Evolutionary conservation across 2,113 vertebrate species (phyloP), one percentile per base, ranked within the genome.

Genomic region (Pholis gunnellus): DNA sequence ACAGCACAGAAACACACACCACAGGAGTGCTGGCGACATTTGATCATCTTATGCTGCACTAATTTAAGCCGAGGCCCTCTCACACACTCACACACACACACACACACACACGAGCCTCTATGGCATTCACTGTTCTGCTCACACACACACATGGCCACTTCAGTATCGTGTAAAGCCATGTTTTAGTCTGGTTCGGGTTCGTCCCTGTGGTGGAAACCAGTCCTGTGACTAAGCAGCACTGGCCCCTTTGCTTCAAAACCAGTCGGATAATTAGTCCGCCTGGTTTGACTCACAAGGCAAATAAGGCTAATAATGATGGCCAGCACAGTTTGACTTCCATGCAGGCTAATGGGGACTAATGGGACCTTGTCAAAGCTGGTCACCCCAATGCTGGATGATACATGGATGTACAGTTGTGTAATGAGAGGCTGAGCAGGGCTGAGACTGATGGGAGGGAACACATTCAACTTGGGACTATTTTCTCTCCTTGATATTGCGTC

Each of bases 11-110:
- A 44, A 67, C 27, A 59, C 78, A 74, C 75, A 44, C 65, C 63
- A 48, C 80, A 72, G 60, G 80, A 69, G 60, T 1, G 46, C 79
- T 78, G 74, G 79, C 6, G 56, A 88, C 84, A 91, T 84, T 46
- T 77, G 87, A 89, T 88, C 88, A 73, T 87, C 87, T 88, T 76
- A 65, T 84, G 44, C 78, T 44, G 84, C 79, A 89, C 88, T 90
- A 90, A 90, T 84, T 89, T 92, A 86, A 88, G 89, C 82, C 79
- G 63, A 66, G 67, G 63, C 36, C 11, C 63, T 6, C 48, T 2
- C 64, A 1, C 66, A 2, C 60, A 40, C 54, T 1, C 17, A 7
- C 48, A 1, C 48, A 1, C 18, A 4, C 52, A 8, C 77, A 10
- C 50, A 14, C 54, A 5, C 72, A 15, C 77, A 44, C 42, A 22